phyloP scores from a whole-genome alignment of 2,888 invertebrate genomes.

The Ophonus ardosiacus region DNA sequence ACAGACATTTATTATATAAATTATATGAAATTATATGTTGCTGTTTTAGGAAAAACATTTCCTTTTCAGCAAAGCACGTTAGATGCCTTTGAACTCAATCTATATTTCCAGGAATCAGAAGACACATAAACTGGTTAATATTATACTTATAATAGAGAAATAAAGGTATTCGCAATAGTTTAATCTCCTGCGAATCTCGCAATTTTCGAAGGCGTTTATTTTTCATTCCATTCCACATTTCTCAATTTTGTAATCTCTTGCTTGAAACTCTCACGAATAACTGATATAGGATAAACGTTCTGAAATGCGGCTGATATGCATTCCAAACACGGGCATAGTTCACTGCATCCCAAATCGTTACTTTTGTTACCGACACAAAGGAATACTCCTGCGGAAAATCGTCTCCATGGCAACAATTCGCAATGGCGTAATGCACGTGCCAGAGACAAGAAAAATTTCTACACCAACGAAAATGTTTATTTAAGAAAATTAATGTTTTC shows the following conservation, averaged over 20 bases:
- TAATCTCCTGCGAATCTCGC: too few species aligned
- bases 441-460: constrained; percentile 21
- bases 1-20: too few species aligned
- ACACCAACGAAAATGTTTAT: constrained; percentile 15
- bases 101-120: too few species aligned
- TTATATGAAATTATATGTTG: too few species aligned
- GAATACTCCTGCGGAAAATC: constrained; percentile 18
- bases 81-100: too few species aligned
- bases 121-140: too few species aligned
- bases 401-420: constrained; percentile 20
- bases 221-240: background rate
- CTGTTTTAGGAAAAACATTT: too few species aligned
- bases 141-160: too few species aligned
- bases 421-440: background rate
- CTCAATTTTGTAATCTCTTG: background rate
- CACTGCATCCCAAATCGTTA: constrained; percentile 23
- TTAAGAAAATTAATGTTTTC: constrained; percentile 45
- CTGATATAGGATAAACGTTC: background rate
- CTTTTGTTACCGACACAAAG: constrained; percentile 24
- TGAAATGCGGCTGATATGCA: background rate
- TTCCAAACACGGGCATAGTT: constrained; percentile 23
- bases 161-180: too few species aligned
- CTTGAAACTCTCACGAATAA: background rate
- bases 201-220: background rate
- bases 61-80: too few species aligned